Evolutionary conservation across 2,888 invertebrate species (phyloP), one percentile per base, ranked within the genome.

Genomic region (Pogonocherus hispidulus): DNA sequence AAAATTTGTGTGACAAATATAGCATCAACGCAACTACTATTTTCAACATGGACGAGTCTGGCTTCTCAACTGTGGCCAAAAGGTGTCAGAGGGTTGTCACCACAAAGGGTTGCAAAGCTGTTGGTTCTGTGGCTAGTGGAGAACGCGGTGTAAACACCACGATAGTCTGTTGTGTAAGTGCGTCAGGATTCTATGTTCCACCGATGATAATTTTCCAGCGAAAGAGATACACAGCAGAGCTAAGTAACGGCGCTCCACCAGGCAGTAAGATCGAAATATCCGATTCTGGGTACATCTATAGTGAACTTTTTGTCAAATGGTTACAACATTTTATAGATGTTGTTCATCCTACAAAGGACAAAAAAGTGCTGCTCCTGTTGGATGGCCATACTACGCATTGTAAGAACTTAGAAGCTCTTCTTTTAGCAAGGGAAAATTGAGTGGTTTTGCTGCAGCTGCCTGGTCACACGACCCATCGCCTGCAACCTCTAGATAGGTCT

Each of bases 11-110:
- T 35, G 68, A 72, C 51, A 67, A 70, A 66, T n/a, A 37, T 37
- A 37, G n/a, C n/a, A 37, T 37, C n/a, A 46, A 66, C 27, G 62
- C 73, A 14, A 69, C 64, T 23, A 65, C 35, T 20, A 77, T 78
- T 22, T 78, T 68, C 60, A 77, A 78, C 51, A 63, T 75, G 52
- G 76, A 77, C 59, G 73, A 76, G 69, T 72, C 71, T 60, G 72
- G 70, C 0, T 73, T 74, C 52, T 67, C 75, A 22, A 74, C 75
- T 11, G 70, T 73, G 14, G 69, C 71, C 6, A 77, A 76, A 63
- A 63, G 47, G 23, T 66, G 62, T 37, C 69, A 70, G 46, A 78
- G 76, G 44, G 63, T 78, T 37, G 32, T 76, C 46, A 63, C 65
- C 19, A 16, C 19, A 47, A 79, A 76, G 66, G 71, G 76, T 2